A percentile compares a stretch with the other conserved stretches of the same genome.
These are phyloP conservation scores for Urocynchramus pylzowi DNA, from an alignment of 2,113 vertebrate genomes.

Conservation along the genomic window DNA sequence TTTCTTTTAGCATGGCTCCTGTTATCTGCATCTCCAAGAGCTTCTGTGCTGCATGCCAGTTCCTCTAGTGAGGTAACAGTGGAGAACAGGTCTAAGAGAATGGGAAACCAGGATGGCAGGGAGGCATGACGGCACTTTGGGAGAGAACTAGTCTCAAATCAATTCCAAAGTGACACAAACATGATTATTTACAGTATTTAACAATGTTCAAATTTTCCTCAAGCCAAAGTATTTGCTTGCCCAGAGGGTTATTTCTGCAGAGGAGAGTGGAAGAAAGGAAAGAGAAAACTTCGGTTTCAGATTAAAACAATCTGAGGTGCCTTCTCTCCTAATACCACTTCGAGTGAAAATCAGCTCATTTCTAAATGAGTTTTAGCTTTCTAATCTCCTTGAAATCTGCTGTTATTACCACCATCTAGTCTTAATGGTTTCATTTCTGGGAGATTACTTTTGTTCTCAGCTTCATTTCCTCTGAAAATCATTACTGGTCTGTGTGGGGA, in stretches of 20 bases:
- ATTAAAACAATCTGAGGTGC: neutral
- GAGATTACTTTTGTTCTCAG: neutral
- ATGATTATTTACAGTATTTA: neutral
- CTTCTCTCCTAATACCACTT: neutral
- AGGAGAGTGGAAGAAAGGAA: neutral
- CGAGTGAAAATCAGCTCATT: neutral
- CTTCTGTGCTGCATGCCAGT: neutral
- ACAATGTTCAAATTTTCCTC: neutral
- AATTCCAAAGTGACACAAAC: neutral
- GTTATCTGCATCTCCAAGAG: neutral
- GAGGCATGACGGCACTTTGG: neutral
- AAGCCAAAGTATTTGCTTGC: neutral
- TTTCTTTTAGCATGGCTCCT: neutral
- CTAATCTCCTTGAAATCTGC: neutral
- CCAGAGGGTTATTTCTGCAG: neutral
- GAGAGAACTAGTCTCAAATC: neutral
- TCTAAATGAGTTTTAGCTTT: neutral
- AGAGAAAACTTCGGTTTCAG: neutral
- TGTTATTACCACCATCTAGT: neutral
- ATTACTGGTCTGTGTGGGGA: neutral
- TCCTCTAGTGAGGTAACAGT: neutral
- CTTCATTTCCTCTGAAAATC: neutral
- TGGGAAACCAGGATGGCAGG: neutral
- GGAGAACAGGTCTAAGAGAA: neutral
- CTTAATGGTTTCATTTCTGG: neutral